These are phyloP conservation scores for Lanistes nyassanus DNA, from an alignment of 1,140 invertebrate genomes.

Conservation along the genomic window DNA sequence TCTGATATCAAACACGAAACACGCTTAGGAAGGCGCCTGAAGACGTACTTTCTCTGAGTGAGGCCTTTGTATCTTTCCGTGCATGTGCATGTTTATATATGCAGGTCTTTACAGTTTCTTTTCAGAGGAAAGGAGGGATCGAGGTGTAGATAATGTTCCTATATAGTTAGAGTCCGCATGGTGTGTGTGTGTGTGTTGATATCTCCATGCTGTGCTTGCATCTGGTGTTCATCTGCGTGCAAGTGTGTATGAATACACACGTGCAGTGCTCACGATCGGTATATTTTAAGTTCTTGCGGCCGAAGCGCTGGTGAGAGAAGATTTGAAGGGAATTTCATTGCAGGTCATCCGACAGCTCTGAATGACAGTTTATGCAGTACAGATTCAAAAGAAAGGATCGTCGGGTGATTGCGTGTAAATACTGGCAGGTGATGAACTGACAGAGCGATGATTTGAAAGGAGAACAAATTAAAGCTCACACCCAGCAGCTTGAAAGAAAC, in stretches of 20 bases:
- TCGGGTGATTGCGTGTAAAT: too few relatives aligned
- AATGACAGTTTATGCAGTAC: too few relatives aligned
- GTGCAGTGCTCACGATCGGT: too few relatives aligned
- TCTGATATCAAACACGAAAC: background rate
- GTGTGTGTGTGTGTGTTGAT: conserved; percentile 6
- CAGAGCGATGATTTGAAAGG: background rate
- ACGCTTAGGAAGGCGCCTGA: background rate
- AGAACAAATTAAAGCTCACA: background rate
- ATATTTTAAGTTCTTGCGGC: too few relatives aligned
- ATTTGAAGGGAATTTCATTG: too few relatives aligned
- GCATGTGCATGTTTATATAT: conserved; percentile 1
- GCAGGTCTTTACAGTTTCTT: background rate
- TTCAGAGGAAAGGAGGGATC: background rate
- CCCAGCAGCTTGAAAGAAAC: background rate
- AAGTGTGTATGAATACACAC: background rate
- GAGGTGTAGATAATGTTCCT: background rate
- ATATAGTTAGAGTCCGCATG: conserved; percentile 10
- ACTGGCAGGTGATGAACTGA: too few relatives aligned
- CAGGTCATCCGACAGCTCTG: too few relatives aligned
- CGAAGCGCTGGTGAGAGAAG: too few relatives aligned
- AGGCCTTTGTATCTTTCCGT: background rate
- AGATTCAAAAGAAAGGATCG: too few relatives aligned
- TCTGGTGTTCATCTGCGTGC: conserved; percentile 10
- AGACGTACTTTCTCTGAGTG: background rate
- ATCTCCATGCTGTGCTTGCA: conserved; percentile 1